phyloP scores from a whole-genome alignment of 2,888 invertebrate species.

The Philhelius pedissequus region DNA sequence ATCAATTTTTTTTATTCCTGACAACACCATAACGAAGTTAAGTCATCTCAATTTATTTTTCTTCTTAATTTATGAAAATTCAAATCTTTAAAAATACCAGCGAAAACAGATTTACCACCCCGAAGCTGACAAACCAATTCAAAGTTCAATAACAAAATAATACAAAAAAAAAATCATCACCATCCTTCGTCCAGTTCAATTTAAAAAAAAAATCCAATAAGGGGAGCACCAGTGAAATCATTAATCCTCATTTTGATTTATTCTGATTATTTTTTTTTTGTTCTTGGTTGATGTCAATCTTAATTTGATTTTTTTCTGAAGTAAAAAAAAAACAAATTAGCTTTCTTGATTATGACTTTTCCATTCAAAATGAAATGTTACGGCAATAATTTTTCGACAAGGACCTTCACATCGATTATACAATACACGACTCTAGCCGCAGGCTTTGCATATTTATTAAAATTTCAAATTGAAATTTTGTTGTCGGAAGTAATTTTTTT shows the following conservation, averaged over 20 bases:
- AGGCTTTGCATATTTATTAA: not conserved
- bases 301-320: slow-evolving; percentile 9
- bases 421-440: not conserved
- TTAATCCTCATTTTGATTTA: slow-evolving; percentile 9
- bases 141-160: not conserved
- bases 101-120: not conserved
- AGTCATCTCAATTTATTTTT: no score
- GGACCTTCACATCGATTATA: slow-evolving; percentile 7
- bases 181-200: not conserved
- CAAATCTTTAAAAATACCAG: not conserved
- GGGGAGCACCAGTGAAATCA: not conserved
- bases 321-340: slow-evolving; percentile 5
- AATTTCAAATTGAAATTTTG: not conserved
- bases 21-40: no score
- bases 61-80: not conserved
- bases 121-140: not conserved
- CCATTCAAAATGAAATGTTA: slow-evolving; percentile 4
- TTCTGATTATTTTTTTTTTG: not conserved
- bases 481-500: not conserved
- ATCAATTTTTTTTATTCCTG: no score
- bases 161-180: not conserved
- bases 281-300: not conserved
- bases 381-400: not conserved
- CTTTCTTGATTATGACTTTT: not conserved
- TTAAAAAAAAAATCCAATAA: not conserved